phyloP scores from a whole-genome alignment of 1,140 invertebrate genomes.

The Drosophila persimilis region DNA sequence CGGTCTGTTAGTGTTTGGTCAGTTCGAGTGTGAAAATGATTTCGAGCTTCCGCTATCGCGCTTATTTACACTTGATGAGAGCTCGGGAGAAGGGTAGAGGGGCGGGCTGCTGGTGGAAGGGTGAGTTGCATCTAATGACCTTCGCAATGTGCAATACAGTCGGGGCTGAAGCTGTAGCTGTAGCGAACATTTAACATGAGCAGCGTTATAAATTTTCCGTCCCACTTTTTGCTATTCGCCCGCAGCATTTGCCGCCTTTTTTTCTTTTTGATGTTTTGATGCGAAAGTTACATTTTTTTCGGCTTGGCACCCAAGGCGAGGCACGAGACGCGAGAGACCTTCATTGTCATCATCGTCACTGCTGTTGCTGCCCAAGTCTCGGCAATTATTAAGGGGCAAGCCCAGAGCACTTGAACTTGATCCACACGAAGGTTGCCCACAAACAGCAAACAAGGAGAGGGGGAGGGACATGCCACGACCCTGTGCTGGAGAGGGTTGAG shows the following conservation, averaged over 20 bases:
- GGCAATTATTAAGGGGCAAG: slow-evolving; percentile 66
- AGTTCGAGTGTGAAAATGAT: slow-evolving; percentile 79
- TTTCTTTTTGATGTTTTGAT: slow-evolving; percentile 49
- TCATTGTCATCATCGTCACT: slow-evolving; percentile 31
- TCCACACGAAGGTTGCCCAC: slow-evolving; percentile 57
- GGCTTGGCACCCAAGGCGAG: slow-evolving; percentile 42
- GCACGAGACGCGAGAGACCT: slow-evolving; percentile 44
- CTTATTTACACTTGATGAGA: slow-evolving; percentile 45
- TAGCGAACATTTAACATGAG: slow-evolving; percentile 10
- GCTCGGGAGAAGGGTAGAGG: background rate
- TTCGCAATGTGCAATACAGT: slow-evolving; percentile 42
- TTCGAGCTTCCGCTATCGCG: slow-evolving; percentile 54
- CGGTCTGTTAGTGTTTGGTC: slow-evolving; percentile 68
- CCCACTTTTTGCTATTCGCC: slow-evolving; percentile 12
- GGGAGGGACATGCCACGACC: slow-evolving; percentile 14
- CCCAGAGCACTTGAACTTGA: slow-evolving; percentile 70
- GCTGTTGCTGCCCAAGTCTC: slow-evolving; percentile 51
- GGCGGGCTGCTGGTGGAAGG: background rate
- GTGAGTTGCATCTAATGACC: slow-evolving; percentile 38
- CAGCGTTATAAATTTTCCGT: background rate
- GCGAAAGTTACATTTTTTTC: slow-evolving; percentile 48
- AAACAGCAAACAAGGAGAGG: slow-evolving; percentile 55
- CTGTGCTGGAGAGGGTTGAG: background rate
- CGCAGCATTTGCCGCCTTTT: slow-evolving; percentile 52
- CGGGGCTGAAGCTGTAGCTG: background rate